These are phyloP conservation scores for human (Homo sapiens) DNA, from an alignment of 2,113 vertebrate species.

Conservation along the genomic window GRCh38 chr7:79394501-79395000, in stretches of 20 bases:
- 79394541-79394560: neutral
- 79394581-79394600: conserved; percentile 5
- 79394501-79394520: conserved; percentile 18
- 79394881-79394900: conserved; percentile 21
- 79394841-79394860: conserved; percentile 49
- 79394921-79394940: conserved; percentile 44
- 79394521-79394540: neutral
- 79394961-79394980: conserved; percentile 27
- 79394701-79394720: neutral
- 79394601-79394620: neutral
- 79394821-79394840: conserved; percentile 33
- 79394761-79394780: neutral
- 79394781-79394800: neutral
- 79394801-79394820: conserved; percentile 31
- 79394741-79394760: neutral
- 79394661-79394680: neutral
- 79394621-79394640: neutral
- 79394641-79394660: neutral
- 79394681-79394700: neutral
- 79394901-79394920: neutral
- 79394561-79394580: neutral
- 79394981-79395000: conserved; percentile 23
- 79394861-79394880: conserved; percentile 47
- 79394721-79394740: neutral
- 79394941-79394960: neutral